These are phyloP conservation scores for Lophius piscatorius DNA, from an alignment of 2,113 vertebrate species.

Conservation along the genomic window DNA sequence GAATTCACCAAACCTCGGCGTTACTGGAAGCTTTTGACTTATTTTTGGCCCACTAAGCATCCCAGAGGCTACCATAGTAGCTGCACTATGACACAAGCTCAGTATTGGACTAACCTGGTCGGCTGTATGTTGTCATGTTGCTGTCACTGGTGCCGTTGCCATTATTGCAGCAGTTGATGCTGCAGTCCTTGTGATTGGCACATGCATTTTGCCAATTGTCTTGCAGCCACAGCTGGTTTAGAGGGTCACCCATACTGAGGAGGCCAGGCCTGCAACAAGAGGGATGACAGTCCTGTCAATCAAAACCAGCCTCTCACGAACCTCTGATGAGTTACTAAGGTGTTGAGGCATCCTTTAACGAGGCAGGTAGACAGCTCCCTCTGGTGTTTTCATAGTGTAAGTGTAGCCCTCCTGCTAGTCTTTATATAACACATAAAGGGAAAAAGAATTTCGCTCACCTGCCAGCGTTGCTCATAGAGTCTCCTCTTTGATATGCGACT, in stretches of 20 bases:
- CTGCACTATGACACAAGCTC: slow-evolving; percentile 1
- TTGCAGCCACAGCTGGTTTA: slow-evolving; percentile 90
- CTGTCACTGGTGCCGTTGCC: slow-evolving; percentile 92
- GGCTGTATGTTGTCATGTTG: slow-evolving; percentile 94
- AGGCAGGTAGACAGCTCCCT: slow-evolving; percentile 59
- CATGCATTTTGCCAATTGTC: slow-evolving; percentile 96
- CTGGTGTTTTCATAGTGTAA: slow-evolving; percentile 39
- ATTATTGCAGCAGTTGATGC: slow-evolving; percentile 93
- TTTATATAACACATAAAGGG: slow-evolving; percentile 52
- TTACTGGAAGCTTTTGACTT: not conserved
- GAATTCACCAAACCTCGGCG: slow-evolving; percentile 6
- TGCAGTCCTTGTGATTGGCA: slow-evolving; percentile 91
- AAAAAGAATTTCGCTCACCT: slow-evolving; percentile 81
- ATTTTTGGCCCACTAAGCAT: not conserved
- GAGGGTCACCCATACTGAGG: slow-evolving; percentile 89
- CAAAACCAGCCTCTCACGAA: slow-evolving; percentile 37
- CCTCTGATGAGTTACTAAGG: not conserved
- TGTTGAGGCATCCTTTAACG: not conserved
- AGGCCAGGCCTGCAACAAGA: slow-evolving; percentile 86
- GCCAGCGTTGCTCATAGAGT: slow-evolving; percentile 91
- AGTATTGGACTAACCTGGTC: slow-evolving; percentile 85
- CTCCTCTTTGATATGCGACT: slow-evolving; percentile 96
- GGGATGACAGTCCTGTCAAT: slow-evolving; percentile 51
- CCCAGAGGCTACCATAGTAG: not conserved
- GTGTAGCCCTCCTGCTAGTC: slow-evolving; percentile 17